Evolutionary conservation across 1,140 invertebrate genomes (phyloP).

Genomic region (Brachionus asplanchnoidis): DNA sequence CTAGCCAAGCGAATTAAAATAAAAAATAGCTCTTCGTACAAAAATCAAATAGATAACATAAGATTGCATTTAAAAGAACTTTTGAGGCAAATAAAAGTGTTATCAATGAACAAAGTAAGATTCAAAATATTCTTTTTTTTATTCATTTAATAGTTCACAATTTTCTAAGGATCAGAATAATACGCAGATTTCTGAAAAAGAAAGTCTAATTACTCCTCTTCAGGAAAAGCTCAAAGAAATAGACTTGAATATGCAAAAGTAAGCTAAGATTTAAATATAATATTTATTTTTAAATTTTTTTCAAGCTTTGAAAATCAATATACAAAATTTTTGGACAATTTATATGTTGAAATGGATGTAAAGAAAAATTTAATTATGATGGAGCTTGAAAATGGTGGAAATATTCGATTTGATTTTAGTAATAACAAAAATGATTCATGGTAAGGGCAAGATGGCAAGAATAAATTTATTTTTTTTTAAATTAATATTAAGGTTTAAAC

Average conservation of each 20-base stretch:
- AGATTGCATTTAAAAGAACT: background rate
- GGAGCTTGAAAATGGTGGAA: conserved; percentile 55
- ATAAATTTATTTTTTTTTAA: conserved; percentile 13
- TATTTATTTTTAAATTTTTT: background rate
- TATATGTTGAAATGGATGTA: background rate
- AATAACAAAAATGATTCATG: conserved; percentile 48
- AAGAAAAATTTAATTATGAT: conserved; percentile 45
- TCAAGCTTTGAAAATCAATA: background rate
- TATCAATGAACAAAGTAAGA: background rate
- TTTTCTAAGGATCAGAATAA: conserved; percentile 13
- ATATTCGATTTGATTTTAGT: conserved; percentile 56
- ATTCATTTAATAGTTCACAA: too few relatives aligned
- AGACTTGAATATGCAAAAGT: background rate
- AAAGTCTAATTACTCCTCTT: background rate
- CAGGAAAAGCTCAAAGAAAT: conserved; percentile 22
- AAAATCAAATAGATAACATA: background rate
- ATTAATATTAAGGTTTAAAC: conserved; percentile 50
- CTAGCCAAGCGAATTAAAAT: conserved; percentile 41
- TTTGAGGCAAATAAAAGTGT: background rate
- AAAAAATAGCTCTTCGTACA: background rate
- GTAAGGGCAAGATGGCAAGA: conserved; percentile 43
- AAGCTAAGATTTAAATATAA: background rate
- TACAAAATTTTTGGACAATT: background rate
- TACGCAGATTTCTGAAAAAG: background rate
- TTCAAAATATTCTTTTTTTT: background rate